A percentile compares a stretch with the other conserved stretches of the same genome.
These are phyloP conservation scores for Hippocampus zosterae DNA, from an alignment of 2,113 vertebrate genomes.

Conservation along the genomic window DNA sequence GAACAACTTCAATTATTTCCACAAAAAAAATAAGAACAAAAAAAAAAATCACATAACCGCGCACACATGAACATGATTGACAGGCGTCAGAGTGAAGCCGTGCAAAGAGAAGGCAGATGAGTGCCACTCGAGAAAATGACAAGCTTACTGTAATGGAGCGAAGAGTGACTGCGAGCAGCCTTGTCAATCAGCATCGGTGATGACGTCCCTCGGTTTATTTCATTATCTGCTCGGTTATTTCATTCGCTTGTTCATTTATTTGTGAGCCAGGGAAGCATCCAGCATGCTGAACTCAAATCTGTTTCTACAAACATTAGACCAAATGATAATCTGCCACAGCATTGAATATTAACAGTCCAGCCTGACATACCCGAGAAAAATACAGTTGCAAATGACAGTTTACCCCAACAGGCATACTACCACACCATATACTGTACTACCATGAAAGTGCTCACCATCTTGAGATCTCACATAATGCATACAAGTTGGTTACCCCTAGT, in stretches of 20 bases:
- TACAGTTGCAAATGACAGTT: background rate
- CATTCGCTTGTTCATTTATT: background rate
- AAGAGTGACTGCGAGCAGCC: conserved; percentile 2
- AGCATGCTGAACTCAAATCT: no score
- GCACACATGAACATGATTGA: conserved; percentile 19
- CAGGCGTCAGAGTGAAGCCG: conserved; percentile 35
- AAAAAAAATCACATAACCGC: background rate
- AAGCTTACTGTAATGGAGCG: conserved; percentile 29
- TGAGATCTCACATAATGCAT: no score
- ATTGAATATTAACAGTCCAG: no score
- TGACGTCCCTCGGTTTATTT: conserved; percentile 17
- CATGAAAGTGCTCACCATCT: background rate
- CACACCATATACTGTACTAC: background rate
- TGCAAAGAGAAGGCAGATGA: conserved; percentile 39
- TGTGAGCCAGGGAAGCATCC: background rate
- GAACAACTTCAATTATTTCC: conserved; percentile 1
- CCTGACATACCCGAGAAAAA: no score
- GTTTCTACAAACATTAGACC: no score
- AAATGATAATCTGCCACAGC: no score
- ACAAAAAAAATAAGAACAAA: background rate
- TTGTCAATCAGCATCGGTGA: conserved; percentile 22
- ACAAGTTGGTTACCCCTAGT: no score
- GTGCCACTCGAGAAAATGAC: conserved; percentile 39
- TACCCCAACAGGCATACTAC: background rate
- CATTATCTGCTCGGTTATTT: background rate